Evolutionary conservation across 2,797 vertebrate species (phyloP), one percentile per base, ranked within the genome.

Genomic region (Enteromius thamalakanensis): DNA sequence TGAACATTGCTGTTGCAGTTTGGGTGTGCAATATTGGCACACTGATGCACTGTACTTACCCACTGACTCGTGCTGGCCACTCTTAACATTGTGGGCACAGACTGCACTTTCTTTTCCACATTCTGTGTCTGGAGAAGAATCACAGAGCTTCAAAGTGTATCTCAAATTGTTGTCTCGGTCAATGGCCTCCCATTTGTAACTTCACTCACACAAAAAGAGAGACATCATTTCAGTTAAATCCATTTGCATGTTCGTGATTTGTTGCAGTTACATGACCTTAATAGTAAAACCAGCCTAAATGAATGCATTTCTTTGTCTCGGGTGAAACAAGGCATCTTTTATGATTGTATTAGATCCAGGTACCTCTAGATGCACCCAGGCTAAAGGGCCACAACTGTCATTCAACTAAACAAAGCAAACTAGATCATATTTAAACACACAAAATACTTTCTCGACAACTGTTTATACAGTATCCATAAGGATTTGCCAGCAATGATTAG

Each of bases 111-210:
- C 78, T 0, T 17, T 0, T 51, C 92, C 95, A 83, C 98, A 99
- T 7, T 55, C 84, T 21, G 92, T 80, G 1, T 88, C 0, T 1
- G 88, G 90, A 23, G 95, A 91, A 0, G 92, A 94, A 42, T 81
- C 90, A 72, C 97, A 99, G 8, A 97, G 88, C 87, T 91, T 98
- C 83, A 99, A 91, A 74, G 94, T 94, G 92, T 98, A 99, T 82
- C 90, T 91, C 19, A 96, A 87, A 0, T 91, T 90, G 47, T 90
- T 96, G 85, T 96, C 94, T 80, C 80, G 84, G 91, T 99, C 97
- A 60, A 97, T 91, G 37, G 97, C 97, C 92, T 98, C 91, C 98
- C 98, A 99, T 37, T 95, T 95, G 79, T 96, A 97, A 76, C 98
- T 99, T 91, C 58, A 94, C 92, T 83, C 55, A 88, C 79, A 91